Conservation (phyloP, 1,140 invertebrate species). For the Tetragnatha versicolor region DNA sequence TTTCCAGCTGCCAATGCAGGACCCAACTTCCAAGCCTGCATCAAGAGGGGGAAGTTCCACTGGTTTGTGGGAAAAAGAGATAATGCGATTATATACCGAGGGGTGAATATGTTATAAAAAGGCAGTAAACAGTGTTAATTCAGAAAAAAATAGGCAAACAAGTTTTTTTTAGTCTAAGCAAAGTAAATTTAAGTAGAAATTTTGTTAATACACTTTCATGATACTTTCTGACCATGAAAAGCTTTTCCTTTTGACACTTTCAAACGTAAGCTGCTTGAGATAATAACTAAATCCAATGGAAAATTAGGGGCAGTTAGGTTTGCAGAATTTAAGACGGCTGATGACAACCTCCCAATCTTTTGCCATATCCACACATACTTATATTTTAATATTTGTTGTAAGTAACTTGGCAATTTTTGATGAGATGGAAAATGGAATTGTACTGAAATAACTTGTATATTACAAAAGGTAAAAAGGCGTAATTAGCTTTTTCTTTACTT, state of each 20-base stretch:
- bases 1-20: slow-evolving; percentile 85
- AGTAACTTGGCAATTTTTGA: not conserved
- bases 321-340: not conserved
- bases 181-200: not conserved
- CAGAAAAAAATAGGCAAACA: not conserved
- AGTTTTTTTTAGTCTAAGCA: not conserved
- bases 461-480: not conserved
- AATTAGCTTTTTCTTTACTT: slow-evolving; percentile 1
- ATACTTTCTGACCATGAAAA: not conserved
- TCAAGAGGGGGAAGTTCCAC: slow-evolving; percentile 88
- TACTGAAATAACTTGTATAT: not conserved
- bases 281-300: no score
- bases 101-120: not conserved
- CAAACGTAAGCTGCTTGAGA: no score
- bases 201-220: not conserved
- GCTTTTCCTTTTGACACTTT: not conserved
- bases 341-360: no score
- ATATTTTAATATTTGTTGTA: not conserved
- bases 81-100: not conserved
- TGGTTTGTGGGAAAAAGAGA: not conserved
- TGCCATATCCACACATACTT: no score
- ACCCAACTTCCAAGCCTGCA: slow-evolving; percentile 83
- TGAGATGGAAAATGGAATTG: not conserved
- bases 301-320: not conserved
- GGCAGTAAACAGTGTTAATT: not conserved